Percentiles rank a stretch among this genome's conserved stretches.
Evolutionary conservation across 2,113 vertebrate genomes (phyloP).

Genomic region (Ceyx margarethae): DNA sequence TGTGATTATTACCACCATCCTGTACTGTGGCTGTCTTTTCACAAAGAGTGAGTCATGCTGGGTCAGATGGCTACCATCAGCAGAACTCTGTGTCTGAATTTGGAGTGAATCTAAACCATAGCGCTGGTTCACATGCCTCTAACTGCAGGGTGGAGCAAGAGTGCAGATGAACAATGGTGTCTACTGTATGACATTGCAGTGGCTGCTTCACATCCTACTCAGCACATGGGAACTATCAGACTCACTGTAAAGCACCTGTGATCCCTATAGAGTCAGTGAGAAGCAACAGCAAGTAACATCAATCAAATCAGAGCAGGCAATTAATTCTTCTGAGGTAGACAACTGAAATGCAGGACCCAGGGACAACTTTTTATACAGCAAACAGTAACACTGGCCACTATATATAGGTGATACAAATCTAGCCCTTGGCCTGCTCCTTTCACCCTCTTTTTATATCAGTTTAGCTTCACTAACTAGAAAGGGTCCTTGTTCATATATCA

Average conservation of each 20-base stretch:
- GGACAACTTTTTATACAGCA: neutral
- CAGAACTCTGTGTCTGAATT: neutral
- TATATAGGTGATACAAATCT: neutral
- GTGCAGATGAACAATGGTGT: neutral
- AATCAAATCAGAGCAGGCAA: neutral
- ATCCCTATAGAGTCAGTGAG: neutral
- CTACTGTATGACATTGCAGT: fast-evolving
- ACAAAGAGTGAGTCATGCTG: conserved; percentile 6
- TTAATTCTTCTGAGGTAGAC: neutral
- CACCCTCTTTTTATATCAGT: neutral
- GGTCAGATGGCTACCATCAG: conserved; percentile 12
- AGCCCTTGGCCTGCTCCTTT: neutral
- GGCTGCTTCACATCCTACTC: neutral
- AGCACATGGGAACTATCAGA: neutral
- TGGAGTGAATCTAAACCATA: neutral
- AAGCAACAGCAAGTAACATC: neutral
- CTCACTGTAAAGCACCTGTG: neutral
- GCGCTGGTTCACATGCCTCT: neutral
- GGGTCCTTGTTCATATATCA: neutral
- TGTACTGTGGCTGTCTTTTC: neutral
- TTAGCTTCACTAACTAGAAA: neutral
- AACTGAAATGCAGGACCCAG: neutral
- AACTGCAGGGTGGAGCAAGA: neutral
- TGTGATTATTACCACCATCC: neutral
- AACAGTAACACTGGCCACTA: neutral